Evolutionary conservation across 1,140 invertebrate genomes (phyloP).

Genomic region (Sitobion miscanthi): DNA sequence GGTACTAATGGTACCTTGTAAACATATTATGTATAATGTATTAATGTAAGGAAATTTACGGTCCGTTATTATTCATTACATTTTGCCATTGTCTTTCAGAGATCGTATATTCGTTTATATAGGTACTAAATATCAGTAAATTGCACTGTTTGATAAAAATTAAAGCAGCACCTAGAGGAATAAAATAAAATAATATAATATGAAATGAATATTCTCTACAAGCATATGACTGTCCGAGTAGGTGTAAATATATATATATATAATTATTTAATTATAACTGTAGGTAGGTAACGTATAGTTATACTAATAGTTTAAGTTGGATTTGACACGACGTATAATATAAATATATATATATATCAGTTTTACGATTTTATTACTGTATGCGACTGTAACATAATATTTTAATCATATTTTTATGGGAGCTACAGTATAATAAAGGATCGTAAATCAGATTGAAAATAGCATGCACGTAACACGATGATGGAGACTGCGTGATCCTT

Average conservation of each 20-base stretch:
- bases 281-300: background rate
- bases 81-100: background rate
- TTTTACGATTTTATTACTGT: background rate
- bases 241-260: no score
- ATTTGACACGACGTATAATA: background rate
- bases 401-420: conserved; percentile 13
- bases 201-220: background rate
- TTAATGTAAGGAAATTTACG: background rate
- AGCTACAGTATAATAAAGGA: background rate
- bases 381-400: background rate
- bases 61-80: background rate
- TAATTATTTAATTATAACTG: no score
- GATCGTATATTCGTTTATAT: background rate
- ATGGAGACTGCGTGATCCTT: background rate
- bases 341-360: background rate
- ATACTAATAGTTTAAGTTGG: background rate
- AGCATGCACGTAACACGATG: background rate
- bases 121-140: background rate
- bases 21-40: background rate
- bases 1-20: background rate
- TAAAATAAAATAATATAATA: background rate
- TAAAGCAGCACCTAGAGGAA: background rate
- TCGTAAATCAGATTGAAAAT: conserved; percentile 16
- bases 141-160: background rate
- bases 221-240: background rate